phyloP scores from a whole-genome alignment of 2,113 vertebrate genomes.

The Chloropsis hardwickii region DNA sequence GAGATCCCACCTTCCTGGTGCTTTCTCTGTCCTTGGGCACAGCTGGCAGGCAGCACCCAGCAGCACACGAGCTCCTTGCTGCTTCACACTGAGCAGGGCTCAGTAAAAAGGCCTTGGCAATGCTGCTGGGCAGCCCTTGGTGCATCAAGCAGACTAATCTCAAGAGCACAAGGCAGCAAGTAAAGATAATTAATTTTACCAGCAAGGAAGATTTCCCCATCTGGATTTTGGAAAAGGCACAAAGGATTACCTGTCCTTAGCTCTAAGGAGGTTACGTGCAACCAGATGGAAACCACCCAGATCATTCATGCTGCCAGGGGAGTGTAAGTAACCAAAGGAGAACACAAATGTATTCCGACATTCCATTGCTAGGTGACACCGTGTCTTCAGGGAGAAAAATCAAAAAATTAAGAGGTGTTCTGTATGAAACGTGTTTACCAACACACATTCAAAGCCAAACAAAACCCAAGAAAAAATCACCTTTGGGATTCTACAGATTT shows the following conservation, averaged over 20 bases:
- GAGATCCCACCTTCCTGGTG: background rate
- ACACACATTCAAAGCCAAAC: background rate
- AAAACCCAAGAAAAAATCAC: background rate
- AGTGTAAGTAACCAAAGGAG: background rate
- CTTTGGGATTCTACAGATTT: background rate
- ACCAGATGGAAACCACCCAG: background rate
- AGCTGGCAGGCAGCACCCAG: background rate
- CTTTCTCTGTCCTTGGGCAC: background rate
- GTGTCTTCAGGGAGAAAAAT: background rate
- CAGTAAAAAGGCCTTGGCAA: background rate
- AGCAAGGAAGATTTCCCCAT: slow-evolving; percentile 13
- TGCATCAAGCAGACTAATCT: background rate
- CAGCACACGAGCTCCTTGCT: background rate
- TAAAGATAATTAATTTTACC: background rate
- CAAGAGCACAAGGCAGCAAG: background rate
- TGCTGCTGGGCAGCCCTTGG: background rate
- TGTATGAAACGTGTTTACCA: background rate
- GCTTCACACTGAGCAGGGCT: background rate
- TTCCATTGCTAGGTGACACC: background rate
- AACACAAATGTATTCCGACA: background rate
- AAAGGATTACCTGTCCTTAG: background rate
- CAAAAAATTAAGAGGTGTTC: background rate
- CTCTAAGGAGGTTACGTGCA: background rate
- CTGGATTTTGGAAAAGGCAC: background rate
- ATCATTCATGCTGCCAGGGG: background rate